Percentiles rank a stretch among this genome's conserved stretches.
phyloP scores from a whole-genome alignment of 2,888 invertebrate species.

The Andricus quercusramuli region DNA sequence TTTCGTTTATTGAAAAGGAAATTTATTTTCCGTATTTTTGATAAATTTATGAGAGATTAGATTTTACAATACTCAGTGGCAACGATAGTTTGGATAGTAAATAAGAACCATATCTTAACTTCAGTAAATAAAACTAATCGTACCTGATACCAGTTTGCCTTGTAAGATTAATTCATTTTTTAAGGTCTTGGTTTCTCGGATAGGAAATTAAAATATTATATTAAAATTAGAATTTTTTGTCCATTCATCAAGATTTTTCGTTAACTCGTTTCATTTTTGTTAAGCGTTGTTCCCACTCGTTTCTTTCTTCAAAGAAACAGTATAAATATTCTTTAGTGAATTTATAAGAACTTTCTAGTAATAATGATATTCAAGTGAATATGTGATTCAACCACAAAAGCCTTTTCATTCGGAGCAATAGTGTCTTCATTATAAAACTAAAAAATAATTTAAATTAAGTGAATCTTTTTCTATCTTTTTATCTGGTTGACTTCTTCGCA shows the following conservation, averaged over 20 bases:
- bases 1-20: neutral
- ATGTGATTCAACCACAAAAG: no score
- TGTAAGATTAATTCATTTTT: neutral
- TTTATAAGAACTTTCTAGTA: no score
- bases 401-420: neutral
- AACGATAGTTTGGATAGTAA: neutral
- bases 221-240: neutral
- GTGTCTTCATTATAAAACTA: neutral
- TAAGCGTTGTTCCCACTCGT: neutral
- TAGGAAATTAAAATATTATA: no score
- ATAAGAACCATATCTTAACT: constrained; percentile 16
- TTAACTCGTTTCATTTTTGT: neutral
- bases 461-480: neutral
- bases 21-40: neutral
- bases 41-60: neutral
- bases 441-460: neutral
- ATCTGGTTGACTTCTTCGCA: neutral
- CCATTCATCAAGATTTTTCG: neutral
- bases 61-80: constrained; percentile 25
- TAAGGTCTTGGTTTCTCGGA: neutral
- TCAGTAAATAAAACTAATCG: constrained; percentile 39
- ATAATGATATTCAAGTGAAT: no score
- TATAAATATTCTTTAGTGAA: no score
- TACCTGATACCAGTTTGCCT: constrained; percentile 36
- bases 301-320: no score